Conservation (phyloP, 2,888 invertebrate genomes). For the Cantharis flavilabris region DNA sequence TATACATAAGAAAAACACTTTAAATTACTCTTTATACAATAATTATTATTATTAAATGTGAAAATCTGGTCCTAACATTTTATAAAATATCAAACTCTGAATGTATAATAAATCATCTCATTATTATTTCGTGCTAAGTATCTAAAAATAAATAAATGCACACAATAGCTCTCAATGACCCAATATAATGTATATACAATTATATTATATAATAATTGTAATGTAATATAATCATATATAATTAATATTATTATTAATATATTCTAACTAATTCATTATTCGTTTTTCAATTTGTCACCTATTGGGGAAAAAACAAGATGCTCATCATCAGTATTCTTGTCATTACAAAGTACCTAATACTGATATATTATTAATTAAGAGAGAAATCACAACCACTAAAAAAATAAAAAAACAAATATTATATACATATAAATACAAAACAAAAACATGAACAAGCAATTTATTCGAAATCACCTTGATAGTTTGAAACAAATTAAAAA, state of each 20-base stretch:
- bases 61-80: slow-evolving; percentile 51
- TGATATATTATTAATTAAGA: slow-evolving; percentile 27
- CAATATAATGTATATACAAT: background rate
- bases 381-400: slow-evolving; percentile 26
- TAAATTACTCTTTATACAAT: slow-evolving; percentile 28
- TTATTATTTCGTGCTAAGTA: slow-evolving; percentile 9
- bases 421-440: background rate
- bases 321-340: slow-evolving; percentile 13
- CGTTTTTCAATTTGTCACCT: background rate
- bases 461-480: background rate
- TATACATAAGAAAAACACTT: slow-evolving; percentile 34
- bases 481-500: background rate
- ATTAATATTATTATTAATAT: background rate
- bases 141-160: slow-evolving; percentile 24
- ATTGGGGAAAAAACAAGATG: background rate
- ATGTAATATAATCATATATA: background rate
- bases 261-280: background rate
- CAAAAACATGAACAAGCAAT: background rate
- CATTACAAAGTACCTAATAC: slow-evolving; percentile 15
- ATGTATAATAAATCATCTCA: slow-evolving; percentile 16
- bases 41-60: slow-evolving; percentile 49
- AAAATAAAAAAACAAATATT: slow-evolving; percentile 5
- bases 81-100: slow-evolving; percentile 39
- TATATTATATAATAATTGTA: background rate
- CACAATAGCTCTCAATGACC: background rate